Percentiles rank a stretch among this genome's conserved stretches.
Evolutionary conservation across 2,888 invertebrate genomes (phyloP).

Genomic region (Tromatobia lineatoria): DNA sequence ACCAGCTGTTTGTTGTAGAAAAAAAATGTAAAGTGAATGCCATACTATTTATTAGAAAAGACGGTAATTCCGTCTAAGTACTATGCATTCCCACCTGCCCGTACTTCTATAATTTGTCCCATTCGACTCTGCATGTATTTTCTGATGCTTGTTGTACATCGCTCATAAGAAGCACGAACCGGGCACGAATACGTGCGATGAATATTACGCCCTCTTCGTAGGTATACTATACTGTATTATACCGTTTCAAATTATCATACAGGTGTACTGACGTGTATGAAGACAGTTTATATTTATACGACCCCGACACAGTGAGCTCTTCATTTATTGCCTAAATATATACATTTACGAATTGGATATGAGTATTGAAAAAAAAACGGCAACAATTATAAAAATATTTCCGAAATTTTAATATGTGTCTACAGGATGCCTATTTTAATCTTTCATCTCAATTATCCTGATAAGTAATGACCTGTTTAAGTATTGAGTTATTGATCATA

Average conservation of each 20-base stretch:
- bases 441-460: background rate
- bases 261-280: constrained; percentile 55
- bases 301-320: constrained; percentile 63
- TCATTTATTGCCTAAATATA: constrained; percentile 42
- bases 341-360: constrained; percentile 12
- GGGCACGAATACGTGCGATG: constrained; percentile 53
- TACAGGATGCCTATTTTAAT: background rate
- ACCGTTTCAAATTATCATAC: constrained; percentile 68
- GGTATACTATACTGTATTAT: constrained; percentile 48
- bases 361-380: background rate
- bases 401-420: no score
- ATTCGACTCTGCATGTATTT: constrained; percentile 7
- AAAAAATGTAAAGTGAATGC: no score
- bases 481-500: no score
- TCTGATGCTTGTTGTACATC: constrained; percentile 33
- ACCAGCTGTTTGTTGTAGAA: constrained; percentile 1
- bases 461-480: no score
- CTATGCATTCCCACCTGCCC: constrained; percentile 21
- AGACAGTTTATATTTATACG: constrained; percentile 51
- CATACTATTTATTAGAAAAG: background rate
- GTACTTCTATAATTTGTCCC: constrained; percentile 18
- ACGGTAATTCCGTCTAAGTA: constrained; percentile 11
- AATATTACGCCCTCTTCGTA: constrained; percentile 38
- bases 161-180: constrained; percentile 53
- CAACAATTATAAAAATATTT: background rate